phyloP scores from a whole-genome alignment of 2,888 invertebrate species.

The Orthosia cruda region DNA sequence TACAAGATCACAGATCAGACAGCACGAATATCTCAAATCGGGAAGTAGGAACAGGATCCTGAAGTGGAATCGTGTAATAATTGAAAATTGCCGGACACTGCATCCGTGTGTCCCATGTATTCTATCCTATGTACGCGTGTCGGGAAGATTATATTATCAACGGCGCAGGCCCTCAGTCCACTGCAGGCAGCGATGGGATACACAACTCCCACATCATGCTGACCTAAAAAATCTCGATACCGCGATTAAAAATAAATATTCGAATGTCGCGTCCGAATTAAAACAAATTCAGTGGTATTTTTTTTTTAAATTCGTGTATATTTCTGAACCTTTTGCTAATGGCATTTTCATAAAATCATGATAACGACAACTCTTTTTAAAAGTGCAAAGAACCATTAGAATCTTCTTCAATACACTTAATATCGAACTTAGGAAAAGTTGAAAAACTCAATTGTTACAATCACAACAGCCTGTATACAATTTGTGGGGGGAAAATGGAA shows the following conservation, averaged over 20 bases:
- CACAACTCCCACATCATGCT: slow-evolving; percentile 55
- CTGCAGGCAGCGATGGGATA: slow-evolving; percentile 59
- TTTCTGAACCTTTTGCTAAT: background rate
- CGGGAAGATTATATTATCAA: slow-evolving; percentile 46
- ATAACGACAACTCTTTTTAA: background rate
- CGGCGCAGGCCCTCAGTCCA: slow-evolving; percentile 62
- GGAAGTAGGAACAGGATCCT: slow-evolving; percentile 21
- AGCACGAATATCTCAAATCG: background rate
- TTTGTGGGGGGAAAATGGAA: slow-evolving; percentile 70
- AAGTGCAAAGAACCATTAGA: background rate
- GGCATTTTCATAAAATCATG: background rate
- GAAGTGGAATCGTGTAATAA: slow-evolving; percentile 22
- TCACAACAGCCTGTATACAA: slow-evolving; percentile 72
- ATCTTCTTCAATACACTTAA: background rate
- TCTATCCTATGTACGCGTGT: slow-evolving; percentile 4
- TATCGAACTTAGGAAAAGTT: slow-evolving; percentile 29
- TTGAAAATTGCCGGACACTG: slow-evolving; percentile 37
- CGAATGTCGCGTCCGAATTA: slow-evolving; percentile 18
- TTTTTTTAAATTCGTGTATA: background rate
- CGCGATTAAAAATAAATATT: slow-evolving; percentile 47
- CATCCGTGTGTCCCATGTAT: slow-evolving; percentile 29
- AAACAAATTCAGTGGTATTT: slow-evolving; percentile 9
- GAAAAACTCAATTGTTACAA: slow-evolving; percentile 20
- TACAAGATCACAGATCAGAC: background rate
- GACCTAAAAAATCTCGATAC: slow-evolving; percentile 48